Evolutionary conservation across 2,888 invertebrate genomes (phyloP), one percentile per base, ranked within the genome.

Genomic region (Brachyopa scutellaris): DNA sequence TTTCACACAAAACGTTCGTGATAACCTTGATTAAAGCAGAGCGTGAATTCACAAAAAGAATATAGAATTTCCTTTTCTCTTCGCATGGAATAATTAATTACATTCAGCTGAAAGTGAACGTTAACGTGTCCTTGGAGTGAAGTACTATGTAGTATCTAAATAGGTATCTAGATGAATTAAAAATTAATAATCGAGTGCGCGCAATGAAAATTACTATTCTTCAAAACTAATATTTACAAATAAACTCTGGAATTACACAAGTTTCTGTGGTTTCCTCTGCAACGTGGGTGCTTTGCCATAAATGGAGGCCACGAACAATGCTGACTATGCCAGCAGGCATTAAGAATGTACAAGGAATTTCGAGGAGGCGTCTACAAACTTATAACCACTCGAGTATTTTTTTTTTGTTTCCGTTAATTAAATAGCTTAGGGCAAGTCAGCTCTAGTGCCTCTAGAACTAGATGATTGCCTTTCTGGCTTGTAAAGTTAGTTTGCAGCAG

Each of bases 161-260:
- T n/a, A n/a, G n/a, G n/a, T n/a, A n/a, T n/a, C n/a, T n/a, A n/a
- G n/a, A n/a, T n/a, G n/a, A n/a, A 42, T 42, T 42, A 19, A 21
- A 42, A 42, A 21, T 42, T 40, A 40, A 55, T 40, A 38, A 1
- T 4, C 33, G 17, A 17, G 31, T 47, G 57, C 57, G 69, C 57
- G 69, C 36, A 33, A 26, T 21, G 55, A 15, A n/a, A n/a, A n/a
- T n/a, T n/a, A n/a, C 33, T 31, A 42, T 45, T 47, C 36, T 9
- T 26, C 17, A 61, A 40, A 70, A 51, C 42, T 51, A 70, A 70
- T 61, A 59, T 61, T 61, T 23, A 15, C 21, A 17, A 21, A 15
- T 5, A 26, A 31, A 49, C 36, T 9, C 11, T 2, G 15, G 13
- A 62, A 38, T 11, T 42, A 8, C n/a, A 33, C 23, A n/a, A 7